Evolutionary conservation across 37 sponge, comb jelly and placozoan species (phyloP).

Genomic region (Halisarca cf. caerulea): DNA sequence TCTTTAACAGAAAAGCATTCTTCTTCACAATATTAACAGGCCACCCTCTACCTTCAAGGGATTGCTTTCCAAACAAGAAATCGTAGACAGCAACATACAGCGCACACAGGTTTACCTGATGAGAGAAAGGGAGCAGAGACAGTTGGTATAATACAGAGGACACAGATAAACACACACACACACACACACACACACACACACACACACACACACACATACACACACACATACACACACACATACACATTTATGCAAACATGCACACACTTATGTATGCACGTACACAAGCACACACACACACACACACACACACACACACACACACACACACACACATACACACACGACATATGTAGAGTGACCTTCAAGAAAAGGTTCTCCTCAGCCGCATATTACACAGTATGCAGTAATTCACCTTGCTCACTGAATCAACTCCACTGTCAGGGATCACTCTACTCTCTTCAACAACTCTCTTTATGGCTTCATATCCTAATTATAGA

Average conservation of each 20-base stretch:
- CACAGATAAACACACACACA: background rate
- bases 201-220: conserved; percentile 9
- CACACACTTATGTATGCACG: background rate
- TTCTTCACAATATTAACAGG: background rate
- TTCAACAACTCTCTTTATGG: background rate
- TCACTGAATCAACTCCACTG: background rate
- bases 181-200: background rate
- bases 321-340: background rate
- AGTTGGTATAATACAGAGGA: conserved; percentile 6
- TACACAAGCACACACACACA: background rate
- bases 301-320: background rate
- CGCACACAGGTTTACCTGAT: background rate
- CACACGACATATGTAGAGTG: too few species aligned
- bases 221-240: conserved; percentile 26
- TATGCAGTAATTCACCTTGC: too few species aligned
- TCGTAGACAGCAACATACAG: conserved; percentile 11
- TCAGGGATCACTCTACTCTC: background rate
- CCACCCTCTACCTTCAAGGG: background rate
- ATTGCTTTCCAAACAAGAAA: background rate
- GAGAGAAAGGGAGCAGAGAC: background rate
- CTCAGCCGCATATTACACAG: too few species aligned
- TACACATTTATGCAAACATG: background rate
- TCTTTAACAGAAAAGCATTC: background rate
- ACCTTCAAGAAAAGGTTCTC: too few species aligned
- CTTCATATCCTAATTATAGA: background rate